Base-by-base conservation (phyloP, 2,888 invertebrate genomes). In the Bombylius discolor region DNA sequence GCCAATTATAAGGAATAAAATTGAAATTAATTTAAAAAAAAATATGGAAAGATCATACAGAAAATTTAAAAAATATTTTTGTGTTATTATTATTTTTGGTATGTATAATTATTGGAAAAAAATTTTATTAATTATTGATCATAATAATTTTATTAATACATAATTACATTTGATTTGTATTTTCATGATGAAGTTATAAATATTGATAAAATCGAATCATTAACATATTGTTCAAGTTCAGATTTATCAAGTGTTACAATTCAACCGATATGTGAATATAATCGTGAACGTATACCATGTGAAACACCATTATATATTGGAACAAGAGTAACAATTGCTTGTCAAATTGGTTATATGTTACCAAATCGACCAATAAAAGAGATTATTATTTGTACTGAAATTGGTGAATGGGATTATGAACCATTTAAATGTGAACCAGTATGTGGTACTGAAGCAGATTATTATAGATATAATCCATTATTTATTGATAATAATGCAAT, bases 331-430 rank as follows among this genome's bases (percentile, higher is more conserved):
- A 53, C 7, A 6, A 49, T 64, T 39, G 47, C 36, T 1, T 65
- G 65, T 50, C 52, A 49, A 23, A 8, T 55, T 12, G 52, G 54
- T 4, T 57, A 57, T 39, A 14, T 36, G 44, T 55, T 55, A 52
- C 54, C 57, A n/a, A 42, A 50, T 32, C 14, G 39, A 7, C 23
- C 23, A 12, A 12, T 53, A 7, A 48, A 42, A 23, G 53, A 52
- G 9, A 23, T 33, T 0, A 13, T 56, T 5, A 55, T 34, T 32
- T 72, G 72, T 51, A 58, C 57, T 6, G 49, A 34, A 0, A 49
- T 61, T 56, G 68, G 67, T 3, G 57, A 61, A 44, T 71, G 71
- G 71, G 56, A 61, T 23, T 56, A 58, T 32, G 6, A 51, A 3
- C 63, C 67, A 45, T 62, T 60, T 5, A 57, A 55, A 5, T 71